Evolutionary conservation across 1,140 invertebrate genomes (phyloP), one percentile per base, ranked within the genome.

Genomic region (Pachyrhynchus sulphureomaculatus): DNA sequence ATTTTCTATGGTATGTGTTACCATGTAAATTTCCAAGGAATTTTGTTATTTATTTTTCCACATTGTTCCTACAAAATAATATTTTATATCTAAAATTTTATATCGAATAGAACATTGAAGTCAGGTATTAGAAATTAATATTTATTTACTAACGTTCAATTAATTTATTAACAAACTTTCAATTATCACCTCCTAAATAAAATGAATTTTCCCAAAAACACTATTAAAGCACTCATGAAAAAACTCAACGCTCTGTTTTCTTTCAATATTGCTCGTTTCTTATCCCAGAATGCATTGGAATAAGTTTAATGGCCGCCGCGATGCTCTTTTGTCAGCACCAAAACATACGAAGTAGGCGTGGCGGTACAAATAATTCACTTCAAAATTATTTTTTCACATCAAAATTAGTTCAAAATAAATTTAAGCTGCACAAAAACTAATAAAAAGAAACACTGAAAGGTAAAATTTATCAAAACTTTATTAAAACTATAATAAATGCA

Each of bases 281-380:
- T 18, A 48, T 45, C 70, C 70, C 70, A 71, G 63, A 59, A 68
- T 70, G 68, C 69, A 71, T 37, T 68, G 63, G 37, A 65, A 48
- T 61, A 52, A 66, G 67, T 68, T 75, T 73, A 75, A 75, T 75
- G 73, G 73, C 73, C 67, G 72, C 71, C 68, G 62, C 64, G 49
- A 47, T 57, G 55, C 66, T 68, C 67, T 70, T 70, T 70, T 70
- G 68, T 68, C 68, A 68, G 65, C 44, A 52, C 47, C 36, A 61
- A 62, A 68, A 67, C 62, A 67, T 66, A 64, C 45, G 33, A 47
- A 49, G 48, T 47, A 62, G 69, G 69, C 69, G 69, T 71, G 69
- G 69, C 69, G 48, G 37, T 18, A 36, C 45, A 55, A 55, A 48
- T 48, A 52, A 20, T 18, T 42, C 61, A 62, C 42, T 53, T 42